These are phyloP conservation scores for Drosophila longiperda DNA, from an alignment of 2,888 invertebrate species.

Conservation along the genomic window DNA sequence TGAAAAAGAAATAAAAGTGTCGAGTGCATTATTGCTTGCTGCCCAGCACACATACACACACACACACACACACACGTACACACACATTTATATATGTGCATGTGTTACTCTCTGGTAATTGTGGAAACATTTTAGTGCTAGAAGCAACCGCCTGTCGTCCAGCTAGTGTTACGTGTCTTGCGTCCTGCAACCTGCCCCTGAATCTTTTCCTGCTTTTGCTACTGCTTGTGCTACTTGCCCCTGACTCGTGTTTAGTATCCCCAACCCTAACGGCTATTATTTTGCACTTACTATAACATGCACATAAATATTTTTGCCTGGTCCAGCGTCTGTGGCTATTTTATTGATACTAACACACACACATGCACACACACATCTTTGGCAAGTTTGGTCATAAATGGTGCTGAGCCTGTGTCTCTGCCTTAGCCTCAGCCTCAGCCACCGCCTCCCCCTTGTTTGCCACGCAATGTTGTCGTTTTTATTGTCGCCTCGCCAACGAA, in stretches of 20 bases:
- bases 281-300: constrained; percentile 81
- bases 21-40: constrained; percentile 77
- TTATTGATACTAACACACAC: constrained; percentile 75
- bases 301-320: constrained; percentile 76
- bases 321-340: constrained; percentile 68
- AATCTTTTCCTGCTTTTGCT: constrained; percentile 1
- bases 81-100: constrained; percentile 2
- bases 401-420: constrained; percentile 42
- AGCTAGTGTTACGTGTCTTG: constrained; percentile 59
- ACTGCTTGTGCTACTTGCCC: constrained; percentile 3
- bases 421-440: constrained; percentile 22
- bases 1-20: constrained; percentile 81
- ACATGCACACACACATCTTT: constrained; percentile 25
- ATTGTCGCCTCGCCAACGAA: constrained; percentile 71
- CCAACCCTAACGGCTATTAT: constrained; percentile 69
- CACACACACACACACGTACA: constrained; percentile 14
- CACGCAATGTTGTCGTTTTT: constrained; percentile 51
- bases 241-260: constrained; percentile 7
- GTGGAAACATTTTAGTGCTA: constrained; percentile 67
- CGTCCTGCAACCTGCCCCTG: constrained; percentile 12
- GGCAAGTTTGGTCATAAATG: constrained; percentile 50
- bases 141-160: constrained; percentile 48
- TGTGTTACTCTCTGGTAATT: constrained; percentile 69
- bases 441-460: constrained; percentile 13
- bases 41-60: constrained; percentile 30